Conservation (phyloP, 2,113 vertebrate genomes). For the Coptodon rendalli region DNA sequence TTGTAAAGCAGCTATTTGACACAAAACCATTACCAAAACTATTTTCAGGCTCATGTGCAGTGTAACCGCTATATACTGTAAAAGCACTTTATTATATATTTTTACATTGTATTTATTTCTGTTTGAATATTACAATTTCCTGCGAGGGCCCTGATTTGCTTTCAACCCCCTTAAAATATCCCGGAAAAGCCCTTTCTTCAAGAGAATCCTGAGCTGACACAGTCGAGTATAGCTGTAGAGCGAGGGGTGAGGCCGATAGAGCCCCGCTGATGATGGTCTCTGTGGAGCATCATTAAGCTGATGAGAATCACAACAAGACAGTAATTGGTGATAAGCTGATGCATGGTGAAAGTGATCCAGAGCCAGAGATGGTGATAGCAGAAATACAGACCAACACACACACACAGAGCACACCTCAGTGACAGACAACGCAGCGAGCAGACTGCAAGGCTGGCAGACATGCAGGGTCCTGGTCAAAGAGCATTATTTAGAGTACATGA, state of each 20-base stretch:
- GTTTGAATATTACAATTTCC: neutral
- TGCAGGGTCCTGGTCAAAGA: slow-evolving; percentile 56
- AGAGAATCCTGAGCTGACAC: neutral
- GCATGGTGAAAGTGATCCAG: slow-evolving; percentile 65
- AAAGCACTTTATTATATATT: neutral
- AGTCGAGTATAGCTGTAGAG: neutral
- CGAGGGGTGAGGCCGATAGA: slow-evolving; percentile 14
- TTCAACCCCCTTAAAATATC: neutral
- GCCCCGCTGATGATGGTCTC: slow-evolving; percentile 47
- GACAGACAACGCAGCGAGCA: slow-evolving; percentile 23
- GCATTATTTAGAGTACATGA: slow-evolving; percentile 57
- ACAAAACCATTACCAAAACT: neutral
- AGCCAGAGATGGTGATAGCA: slow-evolving; percentile 59
- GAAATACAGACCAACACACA: slow-evolving; percentile 11
- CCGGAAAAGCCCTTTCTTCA: neutral
- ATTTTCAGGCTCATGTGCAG: neutral
- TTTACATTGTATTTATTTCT: neutral
- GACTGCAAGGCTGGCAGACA: slow-evolving; percentile 45
- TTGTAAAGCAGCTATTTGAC: neutral
- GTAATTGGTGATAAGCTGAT: slow-evolving; percentile 70
- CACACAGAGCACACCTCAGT: neutral
- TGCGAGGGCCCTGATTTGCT: neutral
- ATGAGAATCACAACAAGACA: slow-evolving; percentile 66
- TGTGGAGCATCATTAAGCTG: slow-evolving; percentile 61
- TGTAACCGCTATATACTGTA: neutral